Evolutionary conservation across 1,140 invertebrate species (phyloP).

Genomic region (Triops longicaudatus): DNA sequence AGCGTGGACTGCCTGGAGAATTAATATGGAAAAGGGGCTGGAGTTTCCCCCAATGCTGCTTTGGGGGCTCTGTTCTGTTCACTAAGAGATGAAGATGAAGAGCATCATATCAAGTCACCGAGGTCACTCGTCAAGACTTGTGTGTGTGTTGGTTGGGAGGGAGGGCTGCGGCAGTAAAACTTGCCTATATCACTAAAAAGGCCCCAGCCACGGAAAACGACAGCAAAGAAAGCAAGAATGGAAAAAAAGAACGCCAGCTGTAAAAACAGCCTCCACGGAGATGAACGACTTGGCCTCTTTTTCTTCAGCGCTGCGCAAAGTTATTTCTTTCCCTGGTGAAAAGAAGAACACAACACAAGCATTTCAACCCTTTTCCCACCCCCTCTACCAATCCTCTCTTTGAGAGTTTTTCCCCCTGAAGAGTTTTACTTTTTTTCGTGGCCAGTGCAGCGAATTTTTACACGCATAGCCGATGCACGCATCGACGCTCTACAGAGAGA

Average conservation of each 20-base stretch:
- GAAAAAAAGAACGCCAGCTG: conserved; percentile 1
- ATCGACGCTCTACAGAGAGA: not conserved
- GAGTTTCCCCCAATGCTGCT: not conserved
- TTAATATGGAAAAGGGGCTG: conserved; percentile 1
- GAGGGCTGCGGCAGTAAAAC: not conserved
- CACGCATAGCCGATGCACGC: not conserved
- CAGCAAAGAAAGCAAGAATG: not conserved
- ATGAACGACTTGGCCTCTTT: conserved; percentile 8
- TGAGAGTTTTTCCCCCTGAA: too few relatives aligned
- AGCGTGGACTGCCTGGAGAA: not conserved
- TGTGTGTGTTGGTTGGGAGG: too few relatives aligned
- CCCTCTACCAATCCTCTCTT: too few relatives aligned
- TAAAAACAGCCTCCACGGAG: conserved; percentile 14
- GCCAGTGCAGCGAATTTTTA: not conserved
- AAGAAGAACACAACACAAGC: not conserved
- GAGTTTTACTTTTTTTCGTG: not conserved
- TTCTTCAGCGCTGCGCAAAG: not conserved
- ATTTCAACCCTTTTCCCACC: not conserved
- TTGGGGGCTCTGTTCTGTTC: not conserved
- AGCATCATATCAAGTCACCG: conserved; percentile 15
- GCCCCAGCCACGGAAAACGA: not conserved
- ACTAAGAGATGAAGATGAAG: not conserved
- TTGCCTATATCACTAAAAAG: conserved; percentile 1
- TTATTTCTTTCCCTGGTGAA: not conserved
- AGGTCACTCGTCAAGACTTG: conserved; percentile 1